Conservation (phyloP, 2,797 vertebrate genomes). For the Tenualosa thibaudeaui region DNA sequence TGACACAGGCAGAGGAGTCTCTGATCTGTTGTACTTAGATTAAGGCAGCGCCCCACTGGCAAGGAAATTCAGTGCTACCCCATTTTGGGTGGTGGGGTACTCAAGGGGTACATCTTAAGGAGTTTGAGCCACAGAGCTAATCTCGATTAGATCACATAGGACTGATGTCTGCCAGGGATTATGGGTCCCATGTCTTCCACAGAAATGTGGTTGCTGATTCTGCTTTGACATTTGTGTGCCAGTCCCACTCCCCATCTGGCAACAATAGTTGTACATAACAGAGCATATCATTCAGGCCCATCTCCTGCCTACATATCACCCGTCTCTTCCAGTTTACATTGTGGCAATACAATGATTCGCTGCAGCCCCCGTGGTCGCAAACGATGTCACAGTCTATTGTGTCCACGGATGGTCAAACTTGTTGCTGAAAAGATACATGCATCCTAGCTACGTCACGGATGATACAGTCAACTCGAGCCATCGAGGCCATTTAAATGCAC, state of each 20-base stretch:
- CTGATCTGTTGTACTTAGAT: slow-evolving; percentile 18
- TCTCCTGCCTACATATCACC: not conserved
- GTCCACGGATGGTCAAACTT: slow-evolving; percentile 18
- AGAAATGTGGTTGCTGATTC: not conserved
- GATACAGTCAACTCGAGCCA: slow-evolving; percentile 22
- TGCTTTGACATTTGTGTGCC: not conserved
- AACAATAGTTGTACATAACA: not conserved
- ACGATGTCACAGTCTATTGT: slow-evolving; percentile 23
- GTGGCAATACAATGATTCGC: slow-evolving; percentile 8
- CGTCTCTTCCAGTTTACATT: not conserved
- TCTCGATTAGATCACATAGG: slow-evolving; percentile 3
- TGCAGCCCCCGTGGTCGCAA: not conserved
- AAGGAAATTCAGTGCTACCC: not conserved
- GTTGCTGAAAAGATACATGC: slow-evolving; percentile 15
- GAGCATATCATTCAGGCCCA: not conserved
- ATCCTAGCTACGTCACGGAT: slow-evolving; percentile 9
- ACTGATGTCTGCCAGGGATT: not conserved
- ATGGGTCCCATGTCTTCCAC: not conserved
- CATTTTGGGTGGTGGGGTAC: not conserved
- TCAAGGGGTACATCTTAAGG: slow-evolving; percentile 2
- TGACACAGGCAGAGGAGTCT: not conserved
- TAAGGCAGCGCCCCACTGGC: not conserved
- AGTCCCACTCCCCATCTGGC: not conserved
- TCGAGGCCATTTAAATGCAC: slow-evolving; percentile 18
- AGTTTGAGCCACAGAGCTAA: not conserved